Conservation (phyloP, 1,140 invertebrate genomes). For the Hesperophylax magnus region DNA sequence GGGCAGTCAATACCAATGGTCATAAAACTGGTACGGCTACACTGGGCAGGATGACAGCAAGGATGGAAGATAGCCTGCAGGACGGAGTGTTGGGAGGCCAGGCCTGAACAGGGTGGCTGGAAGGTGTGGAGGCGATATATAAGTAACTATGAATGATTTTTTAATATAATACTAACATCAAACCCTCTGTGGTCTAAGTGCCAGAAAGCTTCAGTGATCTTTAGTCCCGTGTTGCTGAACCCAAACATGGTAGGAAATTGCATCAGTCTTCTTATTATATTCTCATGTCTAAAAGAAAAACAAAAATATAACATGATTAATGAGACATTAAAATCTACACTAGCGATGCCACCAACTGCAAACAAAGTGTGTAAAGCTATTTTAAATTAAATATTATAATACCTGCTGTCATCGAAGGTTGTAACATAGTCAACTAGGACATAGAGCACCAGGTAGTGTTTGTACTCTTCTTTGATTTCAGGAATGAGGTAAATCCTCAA, state of each 20-base stretch:
- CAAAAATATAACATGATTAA: conserved; percentile 4
- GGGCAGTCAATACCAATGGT: too few relatives aligned
- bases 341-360: too few relatives aligned
- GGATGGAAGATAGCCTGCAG: too few relatives aligned
- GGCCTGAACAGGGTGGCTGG: too few relatives aligned
- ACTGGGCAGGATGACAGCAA: too few relatives aligned
- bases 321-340: too few relatives aligned
- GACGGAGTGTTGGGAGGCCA: too few relatives aligned
- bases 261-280: conserved; percentile 76
- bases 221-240: conserved; percentile 78
- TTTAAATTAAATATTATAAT: conserved; percentile 32
- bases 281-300: conserved; percentile 63
- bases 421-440: conserved; percentile 84
- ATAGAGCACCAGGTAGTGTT: conserved; percentile 86
- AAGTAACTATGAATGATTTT: not conserved
- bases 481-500: conserved; percentile 81
- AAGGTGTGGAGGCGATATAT: not conserved
- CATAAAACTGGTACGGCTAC: too few relatives aligned
- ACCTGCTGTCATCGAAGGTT: conserved; percentile 70
- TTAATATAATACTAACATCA: conserved; percentile 64
- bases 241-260: conserved; percentile 84
- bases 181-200: conserved; percentile 86
- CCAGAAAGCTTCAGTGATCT: conserved; percentile 88
- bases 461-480: conserved; percentile 75
- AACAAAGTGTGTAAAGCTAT: too few relatives aligned